Percentiles rank a stretch among this genome's conserved stretches.
These are phyloP conservation scores for Misgurnus anguillicaudatus DNA, from an alignment of 2,113 vertebrate species.

Conservation along the genomic window DNA sequence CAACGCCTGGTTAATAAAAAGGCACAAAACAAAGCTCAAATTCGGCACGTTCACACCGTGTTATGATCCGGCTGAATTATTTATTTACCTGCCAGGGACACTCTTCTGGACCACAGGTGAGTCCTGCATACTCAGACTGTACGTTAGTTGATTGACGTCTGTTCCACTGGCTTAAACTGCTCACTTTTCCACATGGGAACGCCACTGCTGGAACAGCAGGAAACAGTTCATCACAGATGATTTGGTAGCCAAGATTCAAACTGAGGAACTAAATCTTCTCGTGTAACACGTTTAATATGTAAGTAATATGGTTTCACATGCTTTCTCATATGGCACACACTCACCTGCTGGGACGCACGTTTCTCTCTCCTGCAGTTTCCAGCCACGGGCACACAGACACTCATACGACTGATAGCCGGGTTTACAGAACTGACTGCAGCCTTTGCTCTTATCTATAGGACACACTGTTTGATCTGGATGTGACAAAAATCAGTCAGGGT, in stretches of 20 bases:
- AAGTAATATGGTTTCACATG: no score
- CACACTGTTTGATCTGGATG: conserved; percentile 72
- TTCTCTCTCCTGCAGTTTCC: conserved; percentile 63
- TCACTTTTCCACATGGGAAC: conserved; percentile 69
- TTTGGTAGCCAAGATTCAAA: no score
- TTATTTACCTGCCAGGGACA: conserved; percentile 77
- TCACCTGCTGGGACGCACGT: conserved; percentile 71
- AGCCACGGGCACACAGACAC: conserved; percentile 74
- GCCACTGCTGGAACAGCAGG: conserved; percentile 49
- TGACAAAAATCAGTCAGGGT: background rate
- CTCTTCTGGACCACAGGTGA: conserved; percentile 58
- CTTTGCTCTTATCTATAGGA: conserved; percentile 64
- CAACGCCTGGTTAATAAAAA: conserved; percentile 61
- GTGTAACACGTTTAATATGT: no score
- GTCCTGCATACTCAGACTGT: conserved; percentile 57
- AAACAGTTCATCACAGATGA: background rate
- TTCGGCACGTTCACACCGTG: background rate
- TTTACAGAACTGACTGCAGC: conserved; percentile 80
- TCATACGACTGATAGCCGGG: conserved; percentile 72
- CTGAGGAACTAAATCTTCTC: no score
- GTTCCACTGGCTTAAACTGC: conserved; percentile 52
- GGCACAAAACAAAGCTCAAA: no score
- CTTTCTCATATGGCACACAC: background rate
- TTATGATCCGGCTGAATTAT: background rate
- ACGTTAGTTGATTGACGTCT: conserved; percentile 48